phyloP scores from a whole-genome alignment of 2,888 invertebrate species.

The Heliconius sara region DNA sequence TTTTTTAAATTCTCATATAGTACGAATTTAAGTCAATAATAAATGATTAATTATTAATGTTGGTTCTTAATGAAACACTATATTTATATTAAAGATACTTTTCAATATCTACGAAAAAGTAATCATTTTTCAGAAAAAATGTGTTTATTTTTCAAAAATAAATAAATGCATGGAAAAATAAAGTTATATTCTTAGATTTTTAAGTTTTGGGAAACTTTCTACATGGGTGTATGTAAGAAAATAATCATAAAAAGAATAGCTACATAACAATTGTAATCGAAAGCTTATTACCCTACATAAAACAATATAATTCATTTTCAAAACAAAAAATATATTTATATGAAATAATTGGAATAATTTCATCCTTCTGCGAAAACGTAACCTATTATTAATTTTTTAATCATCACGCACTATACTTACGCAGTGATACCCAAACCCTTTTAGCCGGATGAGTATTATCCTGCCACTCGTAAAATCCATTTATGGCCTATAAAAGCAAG shows the following conservation, averaged over 20 bases:
- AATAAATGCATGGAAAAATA: too few species aligned
- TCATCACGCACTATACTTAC: conserved; percentile 58
- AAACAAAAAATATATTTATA: background rate
- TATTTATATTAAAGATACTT: too few species aligned
- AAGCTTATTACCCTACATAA: background rate
- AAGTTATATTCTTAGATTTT: background rate
- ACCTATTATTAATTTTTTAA: conserved; percentile 65
- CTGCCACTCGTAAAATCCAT: conserved; percentile 75
- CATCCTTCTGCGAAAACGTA: conserved; percentile 8
- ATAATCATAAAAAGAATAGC: background rate
- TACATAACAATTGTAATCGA: background rate
- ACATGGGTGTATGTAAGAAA: background rate
- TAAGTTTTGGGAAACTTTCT: background rate
- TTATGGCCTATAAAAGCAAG: conserved; percentile 81
- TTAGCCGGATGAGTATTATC: conserved; percentile 82
- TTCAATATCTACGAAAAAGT: too few species aligned
- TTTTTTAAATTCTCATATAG: background rate
- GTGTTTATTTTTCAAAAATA: background rate
- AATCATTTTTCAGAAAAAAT: too few species aligned
- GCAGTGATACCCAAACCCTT: conserved; percentile 66
- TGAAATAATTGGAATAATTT: background rate
- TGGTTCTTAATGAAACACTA: too few species aligned
- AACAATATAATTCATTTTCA: background rate
- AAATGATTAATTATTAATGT: too few species aligned
- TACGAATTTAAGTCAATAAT: too few species aligned